phyloP scores from a whole-genome alignment of 2,888 invertebrate species.

The Orchesella flavescens region DNA sequence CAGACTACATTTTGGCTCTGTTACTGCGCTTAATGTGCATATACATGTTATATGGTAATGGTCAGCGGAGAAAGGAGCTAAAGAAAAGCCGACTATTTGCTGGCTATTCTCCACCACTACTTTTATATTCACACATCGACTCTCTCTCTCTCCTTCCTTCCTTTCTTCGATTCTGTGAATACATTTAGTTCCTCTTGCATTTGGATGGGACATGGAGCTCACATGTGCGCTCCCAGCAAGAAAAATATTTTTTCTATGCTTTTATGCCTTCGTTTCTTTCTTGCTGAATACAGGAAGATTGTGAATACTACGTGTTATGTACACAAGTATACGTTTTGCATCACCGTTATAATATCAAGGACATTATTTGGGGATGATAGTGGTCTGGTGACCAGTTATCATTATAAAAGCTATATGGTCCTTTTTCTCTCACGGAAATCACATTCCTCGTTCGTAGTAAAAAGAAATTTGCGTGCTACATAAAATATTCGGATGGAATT shows the following conservation, averaged over 20 bases:
- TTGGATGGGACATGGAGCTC: background rate
- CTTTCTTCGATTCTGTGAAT: constrained; percentile 30
- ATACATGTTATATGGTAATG: constrained; percentile 14
- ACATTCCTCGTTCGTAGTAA: too few relatives aligned
- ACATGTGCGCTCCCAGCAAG: background rate
- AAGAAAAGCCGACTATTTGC: background rate
- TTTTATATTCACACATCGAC: constrained; percentile 27
- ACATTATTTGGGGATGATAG: too few relatives aligned
- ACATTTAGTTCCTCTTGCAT: constrained; percentile 27
- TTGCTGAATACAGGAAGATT: background rate
- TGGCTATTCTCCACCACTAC: too few relatives aligned
- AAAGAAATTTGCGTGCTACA: too few relatives aligned
- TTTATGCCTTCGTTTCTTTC: background rate
- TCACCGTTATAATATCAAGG: too few relatives aligned
- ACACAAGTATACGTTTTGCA: too few relatives aligned
- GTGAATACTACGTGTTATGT: background rate
- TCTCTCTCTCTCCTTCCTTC: constrained; percentile 15
- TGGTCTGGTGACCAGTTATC: too few relatives aligned
- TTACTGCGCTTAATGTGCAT: constrained; percentile 18
- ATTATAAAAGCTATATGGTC: too few relatives aligned
- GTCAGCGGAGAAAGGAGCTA: background rate
- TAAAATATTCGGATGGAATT: too few relatives aligned
- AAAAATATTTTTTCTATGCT: constrained; percentile 3
- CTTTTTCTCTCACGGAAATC: too few relatives aligned
- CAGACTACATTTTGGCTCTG: background rate